These are phyloP conservation scores for Machimus rusticus DNA, from an alignment of 2,888 invertebrate genomes.

Conservation along the genomic window DNA sequence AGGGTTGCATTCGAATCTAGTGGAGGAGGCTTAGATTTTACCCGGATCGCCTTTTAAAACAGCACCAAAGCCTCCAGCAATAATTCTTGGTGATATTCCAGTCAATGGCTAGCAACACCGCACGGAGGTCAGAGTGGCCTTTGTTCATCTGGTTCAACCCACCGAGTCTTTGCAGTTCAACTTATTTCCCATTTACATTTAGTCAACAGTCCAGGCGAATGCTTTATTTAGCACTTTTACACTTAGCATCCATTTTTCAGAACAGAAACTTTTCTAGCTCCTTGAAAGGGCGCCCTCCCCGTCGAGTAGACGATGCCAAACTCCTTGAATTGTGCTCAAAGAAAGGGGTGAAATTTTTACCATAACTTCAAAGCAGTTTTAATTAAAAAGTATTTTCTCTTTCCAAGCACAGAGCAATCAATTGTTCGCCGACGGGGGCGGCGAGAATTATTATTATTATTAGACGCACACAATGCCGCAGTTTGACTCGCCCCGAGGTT, in stretches of 20 bases:
- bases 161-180: background rate
- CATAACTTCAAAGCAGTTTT: constrained; percentile 4
- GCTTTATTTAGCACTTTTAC: background rate
- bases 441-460: background rate
- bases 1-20: background rate
- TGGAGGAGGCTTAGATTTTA: background rate
- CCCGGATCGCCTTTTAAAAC: background rate
- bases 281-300: background rate
- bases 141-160: background rate
- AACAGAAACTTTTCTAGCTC: background rate
- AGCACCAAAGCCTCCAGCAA: background rate
- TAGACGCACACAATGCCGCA: background rate
- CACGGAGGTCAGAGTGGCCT: background rate
- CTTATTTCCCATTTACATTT: background rate
- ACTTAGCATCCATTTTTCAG: background rate
- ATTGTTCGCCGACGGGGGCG: background rate
- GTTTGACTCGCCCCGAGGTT: background rate
- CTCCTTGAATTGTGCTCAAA: background rate
- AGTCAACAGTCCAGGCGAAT: background rate
- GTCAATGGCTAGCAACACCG: background rate
- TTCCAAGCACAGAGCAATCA: background rate
- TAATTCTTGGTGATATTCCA: background rate
- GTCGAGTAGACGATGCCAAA: background rate
- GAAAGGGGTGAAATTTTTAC: background rate
- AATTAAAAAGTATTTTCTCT: background rate